These are phyloP conservation scores for Ataeniobius toweri DNA, from an alignment of 2,797 vertebrate species.

Conservation along the genomic window DNA sequence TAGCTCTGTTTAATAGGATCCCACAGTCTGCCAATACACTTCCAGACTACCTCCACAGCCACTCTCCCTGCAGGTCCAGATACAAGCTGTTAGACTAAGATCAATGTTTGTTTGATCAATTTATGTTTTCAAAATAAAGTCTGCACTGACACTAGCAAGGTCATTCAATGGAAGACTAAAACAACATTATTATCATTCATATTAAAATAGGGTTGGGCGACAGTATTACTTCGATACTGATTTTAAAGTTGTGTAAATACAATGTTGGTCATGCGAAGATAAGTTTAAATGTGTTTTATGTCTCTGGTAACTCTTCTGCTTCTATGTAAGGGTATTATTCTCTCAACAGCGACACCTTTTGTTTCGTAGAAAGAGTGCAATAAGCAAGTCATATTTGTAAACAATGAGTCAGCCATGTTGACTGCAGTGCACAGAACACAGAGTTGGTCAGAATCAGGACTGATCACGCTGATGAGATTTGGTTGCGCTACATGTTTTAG, in stretches of 20 bases:
- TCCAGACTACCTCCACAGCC: slow-evolving; percentile 62
- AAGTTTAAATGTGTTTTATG: neutral
- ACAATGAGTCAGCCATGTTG: neutral
- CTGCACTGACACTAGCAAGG: slow-evolving; percentile 15
- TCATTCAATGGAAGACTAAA: slow-evolving; percentile 23
- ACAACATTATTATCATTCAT: neutral
- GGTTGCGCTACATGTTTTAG: neutral
- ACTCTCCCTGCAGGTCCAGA: slow-evolving; percentile 51
- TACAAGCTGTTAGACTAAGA: slow-evolving; percentile 46
- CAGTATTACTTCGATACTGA: neutral
- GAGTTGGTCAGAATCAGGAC: neutral
- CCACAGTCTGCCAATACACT: slow-evolving; percentile 67
- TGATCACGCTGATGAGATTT: neutral
- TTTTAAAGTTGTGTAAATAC: neutral
- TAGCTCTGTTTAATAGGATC: slow-evolving; percentile 76
- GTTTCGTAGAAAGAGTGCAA: neutral
- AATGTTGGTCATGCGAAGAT: neutral
- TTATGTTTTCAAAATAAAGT: slow-evolving; percentile 29
- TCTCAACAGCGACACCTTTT: neutral
- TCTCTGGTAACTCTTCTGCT: neutral
- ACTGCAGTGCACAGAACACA: neutral
- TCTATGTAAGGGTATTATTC: neutral
- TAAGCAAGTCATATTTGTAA: neutral
- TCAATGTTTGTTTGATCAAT: slow-evolving; percentile 31
- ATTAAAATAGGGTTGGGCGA: neutral